Evolutionary conservation across 2,113 vertebrate species (phyloP), one percentile per base, ranked within the genome.

Genomic region (Tricholaema leucomelas): DNA sequence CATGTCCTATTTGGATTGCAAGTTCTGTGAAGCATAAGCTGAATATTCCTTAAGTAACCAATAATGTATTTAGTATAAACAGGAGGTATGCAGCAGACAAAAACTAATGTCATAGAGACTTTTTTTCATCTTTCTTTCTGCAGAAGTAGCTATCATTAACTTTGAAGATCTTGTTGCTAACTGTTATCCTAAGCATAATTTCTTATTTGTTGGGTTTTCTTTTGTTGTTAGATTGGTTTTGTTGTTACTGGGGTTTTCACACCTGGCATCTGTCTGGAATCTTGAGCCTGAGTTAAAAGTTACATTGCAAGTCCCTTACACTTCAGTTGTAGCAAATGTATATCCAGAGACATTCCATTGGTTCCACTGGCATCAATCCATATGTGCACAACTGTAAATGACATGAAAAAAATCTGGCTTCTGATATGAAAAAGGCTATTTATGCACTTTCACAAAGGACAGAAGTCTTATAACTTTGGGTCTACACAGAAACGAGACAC

Each of bases 401-500:
- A 94, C 88, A 79, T 21, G 89, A 94, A 63, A 63, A 95, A 92
- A 91, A 91, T 86, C 82, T 87, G 93, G 64, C 81, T 82, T 88
- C 92, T 88, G 84, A 92, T 95, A 81, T 95, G 95, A 75, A 91
- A 96, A 95, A 91, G 90, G 88, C 95, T 93, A 93, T 95, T 94
- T 95, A 91, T 95, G 94, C 87, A 90, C 90, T 92, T 94, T 94
- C 92, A 94, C 87, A 96, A 96, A 97, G 96, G 96, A 97, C 97
- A 93, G 80, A 92, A 96, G 96, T 96, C 96, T 94, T 93, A 64
- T 93, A 98, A 98, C 95, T 98, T 98, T 97, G 95, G 97, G 93
- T 98, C 97, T 95, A 85, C 78, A 94, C 93, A 97, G 95, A 97
- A 89, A 96, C 58, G 93, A 97, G 96, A 97, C 93, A 93, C 92